A percentile compares a stretch with the other conserved stretches of the same genome.
Conservation (phyloP, 92 coral and sea anemone genomes). For the Desmophyllum pertusum region DNA sequence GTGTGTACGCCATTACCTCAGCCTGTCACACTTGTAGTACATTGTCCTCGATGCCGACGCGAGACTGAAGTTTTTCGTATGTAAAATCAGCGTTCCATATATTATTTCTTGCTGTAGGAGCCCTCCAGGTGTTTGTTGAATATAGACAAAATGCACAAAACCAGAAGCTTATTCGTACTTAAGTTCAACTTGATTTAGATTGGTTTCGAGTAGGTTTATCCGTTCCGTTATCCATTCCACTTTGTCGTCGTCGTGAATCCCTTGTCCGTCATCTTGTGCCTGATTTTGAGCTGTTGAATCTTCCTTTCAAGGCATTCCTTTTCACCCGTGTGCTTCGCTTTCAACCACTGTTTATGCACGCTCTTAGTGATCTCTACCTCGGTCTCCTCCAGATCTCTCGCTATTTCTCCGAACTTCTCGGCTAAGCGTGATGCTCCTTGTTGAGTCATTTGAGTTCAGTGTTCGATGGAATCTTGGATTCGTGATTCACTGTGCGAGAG, state of each 20-base stretch:
- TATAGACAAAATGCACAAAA: not conserved
- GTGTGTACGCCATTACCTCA: conserved; percentile 1
- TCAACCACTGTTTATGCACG: not conserved
- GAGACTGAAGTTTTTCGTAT: no score
- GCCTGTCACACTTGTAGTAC: not conserved
- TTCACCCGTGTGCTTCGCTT: not conserved
- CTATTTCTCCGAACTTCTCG: not conserved
- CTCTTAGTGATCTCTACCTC: not conserved
- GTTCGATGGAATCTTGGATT: not conserved
- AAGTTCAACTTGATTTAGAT: not conserved
- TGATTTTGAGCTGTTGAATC: not conserved
- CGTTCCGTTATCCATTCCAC: not conserved
- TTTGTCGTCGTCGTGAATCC: not conserved
- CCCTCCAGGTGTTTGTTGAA: not conserved
- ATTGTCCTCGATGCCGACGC: not conserved
- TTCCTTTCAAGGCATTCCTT: not conserved
- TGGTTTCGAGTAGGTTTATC: not conserved
- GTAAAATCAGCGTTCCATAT: not conserved
- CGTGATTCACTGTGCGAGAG: conserved; percentile 1
- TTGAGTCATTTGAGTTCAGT: conserved; percentile 5
- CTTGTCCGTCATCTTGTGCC: not conserved
- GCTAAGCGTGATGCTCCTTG: conserved; percentile 8
- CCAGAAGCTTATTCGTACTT: not conserved
- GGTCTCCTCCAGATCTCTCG: not conserved
- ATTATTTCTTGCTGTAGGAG: not conserved